These are phyloP conservation scores for Drosophila oshimai DNA, from an alignment of 1,140 invertebrate species.

Conservation along the genomic window DNA sequence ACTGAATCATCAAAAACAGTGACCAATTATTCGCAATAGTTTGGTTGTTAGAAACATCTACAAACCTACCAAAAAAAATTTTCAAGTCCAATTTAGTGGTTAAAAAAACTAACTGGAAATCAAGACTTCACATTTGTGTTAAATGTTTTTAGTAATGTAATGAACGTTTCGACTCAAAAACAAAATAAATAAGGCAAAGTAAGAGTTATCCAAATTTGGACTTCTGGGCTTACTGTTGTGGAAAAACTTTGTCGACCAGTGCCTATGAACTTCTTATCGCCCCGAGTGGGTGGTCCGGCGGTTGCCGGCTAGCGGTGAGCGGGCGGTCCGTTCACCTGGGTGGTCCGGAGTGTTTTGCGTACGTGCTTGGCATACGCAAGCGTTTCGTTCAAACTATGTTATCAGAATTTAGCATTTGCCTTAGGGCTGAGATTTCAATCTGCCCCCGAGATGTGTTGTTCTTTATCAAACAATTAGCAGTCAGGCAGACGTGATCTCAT, in stretches of 20 bases:
- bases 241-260: background rate
- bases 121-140: no score
- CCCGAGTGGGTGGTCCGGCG: slow-evolving; percentile 18
- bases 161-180: no score
- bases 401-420: slow-evolving; percentile 28
- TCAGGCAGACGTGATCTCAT: slow-evolving; percentile 39
- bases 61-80: no score
- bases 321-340: slow-evolving; percentile 34
- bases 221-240: background rate
- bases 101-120: no score
- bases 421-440: slow-evolving; percentile 34
- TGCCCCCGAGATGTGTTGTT: slow-evolving; percentile 37
- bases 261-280: slow-evolving; percentile 15
- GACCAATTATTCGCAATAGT: background rate
- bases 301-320: no score
- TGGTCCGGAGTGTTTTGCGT: slow-evolving; percentile 47
- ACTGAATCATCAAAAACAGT: slow-evolving; percentile 10
- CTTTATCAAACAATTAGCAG: slow-evolving; percentile 68
- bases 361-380: slow-evolving; percentile 56
- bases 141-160: no score
- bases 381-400: slow-evolving; percentile 20
- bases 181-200: no score
- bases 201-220: no score
- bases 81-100: no score
- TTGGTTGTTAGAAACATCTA: no score